Evolutionary conservation across 92 coral and sea anemone genomes (phyloP), one percentile per base, ranked within the genome.

Genomic region (Bergia puertoricense): DNA sequence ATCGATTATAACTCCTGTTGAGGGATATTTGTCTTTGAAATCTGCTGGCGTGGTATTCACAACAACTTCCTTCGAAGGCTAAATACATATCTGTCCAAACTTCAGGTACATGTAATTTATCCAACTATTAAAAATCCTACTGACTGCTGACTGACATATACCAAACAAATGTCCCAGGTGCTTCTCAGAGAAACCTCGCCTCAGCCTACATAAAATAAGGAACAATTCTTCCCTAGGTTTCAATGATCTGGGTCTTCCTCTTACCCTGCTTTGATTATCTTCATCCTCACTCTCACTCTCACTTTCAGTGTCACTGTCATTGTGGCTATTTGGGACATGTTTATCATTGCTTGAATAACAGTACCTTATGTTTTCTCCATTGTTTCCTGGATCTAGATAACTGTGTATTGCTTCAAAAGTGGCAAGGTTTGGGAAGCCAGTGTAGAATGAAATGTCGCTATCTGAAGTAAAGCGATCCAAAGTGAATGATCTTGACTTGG

Each of bases 171-270:
- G 86, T 51, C 91, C 91, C 13, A 92, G 89, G 67, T 90, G 95
- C 38, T 90, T 93, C 83, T 90, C 95, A 37, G 84, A 57, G 50
- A 92, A 92, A 41, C 93, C 92, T 85, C 90, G 92, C 76, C 91
- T 86, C 1, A 90, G 91, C 83, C 95, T 82, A 85, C 91, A 90
- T 7, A 92, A 40, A 40, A 85, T 62, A 37, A 92, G 45, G 67
- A 93, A 91, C 23, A 62, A 80, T 91, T 93, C 95, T 65, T 91
- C 92, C 72, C 80, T 93, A n/a, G 95, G 92, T 8, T 86, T 79
- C 48, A 91, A 85, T 50, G 13, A 10, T 86, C 93, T 80, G 62
- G 93, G 92, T 66, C 90, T 85, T 30, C 30, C 30, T 90, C 95
- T 77, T 90, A 42, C 90, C 92, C 30, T 72, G 88, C 48, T 89